A percentile compares a stretch with the other conserved stretches of the same genome.
phyloP scores from a whole-genome alignment of 2,113 vertebrate species.

The Cathartes aura region DNA sequence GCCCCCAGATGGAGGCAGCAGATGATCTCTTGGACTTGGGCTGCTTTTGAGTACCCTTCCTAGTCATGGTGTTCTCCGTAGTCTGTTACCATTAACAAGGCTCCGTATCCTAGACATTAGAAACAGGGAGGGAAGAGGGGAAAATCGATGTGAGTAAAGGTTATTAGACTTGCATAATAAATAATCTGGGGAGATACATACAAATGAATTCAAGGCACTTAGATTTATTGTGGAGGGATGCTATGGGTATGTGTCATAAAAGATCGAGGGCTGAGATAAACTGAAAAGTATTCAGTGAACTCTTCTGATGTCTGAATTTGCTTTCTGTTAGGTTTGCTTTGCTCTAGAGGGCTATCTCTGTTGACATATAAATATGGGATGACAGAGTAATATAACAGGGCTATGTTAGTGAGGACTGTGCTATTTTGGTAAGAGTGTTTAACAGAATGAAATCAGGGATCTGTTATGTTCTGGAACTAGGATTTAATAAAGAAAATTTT shows the following conservation, averaged over 20 bases:
- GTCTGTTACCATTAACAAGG: background rate
- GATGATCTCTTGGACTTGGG: accelerated
- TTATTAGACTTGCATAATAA: background rate
- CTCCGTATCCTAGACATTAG: background rate
- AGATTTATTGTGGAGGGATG: background rate
- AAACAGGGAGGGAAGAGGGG: background rate
- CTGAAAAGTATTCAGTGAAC: background rate
- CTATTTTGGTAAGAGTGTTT: background rate
- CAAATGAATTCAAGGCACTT: background rate
- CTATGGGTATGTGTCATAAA: background rate
- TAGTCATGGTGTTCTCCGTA: background rate
- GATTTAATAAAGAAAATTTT: background rate
- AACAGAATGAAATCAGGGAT: background rate
- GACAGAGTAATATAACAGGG: background rate
- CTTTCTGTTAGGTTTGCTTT: background rate
- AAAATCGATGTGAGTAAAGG: background rate
- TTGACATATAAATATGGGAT: background rate
- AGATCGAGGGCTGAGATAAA: background rate
- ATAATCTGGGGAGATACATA: background rate
- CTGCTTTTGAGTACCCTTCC: background rate
- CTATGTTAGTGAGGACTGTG: background rate
- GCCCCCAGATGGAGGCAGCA: background rate
- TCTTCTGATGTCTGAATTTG: background rate
- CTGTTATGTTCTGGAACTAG: background rate
- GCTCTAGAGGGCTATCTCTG: background rate